Evolutionary conservation across 2,797 vertebrate genomes (phyloP).

Genomic region (Liparis tanakae): DNA sequence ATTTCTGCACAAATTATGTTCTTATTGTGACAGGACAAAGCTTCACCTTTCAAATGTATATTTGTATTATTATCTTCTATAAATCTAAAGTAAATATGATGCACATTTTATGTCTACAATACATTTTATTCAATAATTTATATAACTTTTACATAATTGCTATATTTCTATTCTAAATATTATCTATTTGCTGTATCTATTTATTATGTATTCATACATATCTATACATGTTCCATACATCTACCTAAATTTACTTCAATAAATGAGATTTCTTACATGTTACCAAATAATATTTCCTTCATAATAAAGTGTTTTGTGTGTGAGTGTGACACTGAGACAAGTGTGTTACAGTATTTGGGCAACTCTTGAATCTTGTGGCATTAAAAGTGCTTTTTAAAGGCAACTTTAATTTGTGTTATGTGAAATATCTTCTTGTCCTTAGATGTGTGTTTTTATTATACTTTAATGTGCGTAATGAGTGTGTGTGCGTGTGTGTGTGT

Average conservation of each 20-base stretch:
- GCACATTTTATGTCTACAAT: not conserved
- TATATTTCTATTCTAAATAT: not conserved
- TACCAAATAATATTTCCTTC: not conserved
- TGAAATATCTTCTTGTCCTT: conserved; percentile 7
- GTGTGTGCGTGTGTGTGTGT: not conserved
- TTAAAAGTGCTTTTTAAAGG: conserved; percentile 10
- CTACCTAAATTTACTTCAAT: not conserved
- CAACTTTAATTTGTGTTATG: conserved; percentile 15
- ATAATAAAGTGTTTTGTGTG: not conserved
- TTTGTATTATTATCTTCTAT: not conserved
- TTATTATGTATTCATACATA: no score
- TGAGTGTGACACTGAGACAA: not conserved
- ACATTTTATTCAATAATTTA: no score
- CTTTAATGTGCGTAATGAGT: no score
- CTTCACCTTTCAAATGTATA: not conserved
- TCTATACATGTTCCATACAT: not conserved
- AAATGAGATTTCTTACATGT: not conserved
- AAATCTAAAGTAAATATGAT: not conserved
- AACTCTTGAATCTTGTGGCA: conserved; percentile 1
- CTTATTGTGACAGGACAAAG: not conserved
- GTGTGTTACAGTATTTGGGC: conserved; percentile 15
- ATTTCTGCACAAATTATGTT: not conserved
- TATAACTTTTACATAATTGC: not conserved
- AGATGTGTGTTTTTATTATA: not conserved
- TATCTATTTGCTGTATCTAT: no score